These are phyloP conservation scores for Alethe castanea DNA, from an alignment of 2,113 vertebrate genomes.

Conservation along the genomic window DNA sequence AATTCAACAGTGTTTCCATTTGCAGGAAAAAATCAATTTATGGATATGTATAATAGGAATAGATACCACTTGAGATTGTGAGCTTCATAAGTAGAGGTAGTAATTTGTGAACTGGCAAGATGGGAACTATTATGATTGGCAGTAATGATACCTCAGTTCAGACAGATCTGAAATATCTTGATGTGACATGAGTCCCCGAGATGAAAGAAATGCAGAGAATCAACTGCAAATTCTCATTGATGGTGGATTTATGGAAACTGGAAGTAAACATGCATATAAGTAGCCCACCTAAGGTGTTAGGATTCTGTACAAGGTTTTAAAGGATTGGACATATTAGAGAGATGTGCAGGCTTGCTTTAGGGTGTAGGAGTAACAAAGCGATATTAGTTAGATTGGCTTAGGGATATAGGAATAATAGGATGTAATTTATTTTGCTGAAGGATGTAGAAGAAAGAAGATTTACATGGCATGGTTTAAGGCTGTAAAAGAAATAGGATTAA, in stretches of 20 bases:
- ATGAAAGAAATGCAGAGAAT: background rate
- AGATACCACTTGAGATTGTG: background rate
- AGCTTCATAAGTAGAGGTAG: background rate
- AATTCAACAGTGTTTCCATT: background rate
- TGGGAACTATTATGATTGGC: background rate
- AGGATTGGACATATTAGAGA: background rate
- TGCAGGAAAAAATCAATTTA: background rate
- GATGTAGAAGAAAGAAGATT: background rate
- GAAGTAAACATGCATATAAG: background rate
- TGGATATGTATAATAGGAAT: background rate
- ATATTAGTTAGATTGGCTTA: background rate
- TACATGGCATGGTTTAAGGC: background rate
- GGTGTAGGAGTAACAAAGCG: background rate
- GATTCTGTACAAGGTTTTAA: background rate
- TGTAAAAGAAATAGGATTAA: slow-evolving; percentile 22
- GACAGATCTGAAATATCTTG: background rate
- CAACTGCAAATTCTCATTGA: background rate
- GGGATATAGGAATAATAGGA: background rate
- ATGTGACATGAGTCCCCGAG: background rate
- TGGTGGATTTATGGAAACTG: background rate
- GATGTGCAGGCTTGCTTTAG: background rate
- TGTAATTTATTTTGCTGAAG: slow-evolving; percentile 14
- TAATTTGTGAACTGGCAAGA: background rate
- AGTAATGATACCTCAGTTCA: background rate
- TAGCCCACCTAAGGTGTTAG: background rate